phyloP scores from a whole-genome alignment of 2,113 vertebrate genomes.

The Micronycteris hirsuta region DNA sequence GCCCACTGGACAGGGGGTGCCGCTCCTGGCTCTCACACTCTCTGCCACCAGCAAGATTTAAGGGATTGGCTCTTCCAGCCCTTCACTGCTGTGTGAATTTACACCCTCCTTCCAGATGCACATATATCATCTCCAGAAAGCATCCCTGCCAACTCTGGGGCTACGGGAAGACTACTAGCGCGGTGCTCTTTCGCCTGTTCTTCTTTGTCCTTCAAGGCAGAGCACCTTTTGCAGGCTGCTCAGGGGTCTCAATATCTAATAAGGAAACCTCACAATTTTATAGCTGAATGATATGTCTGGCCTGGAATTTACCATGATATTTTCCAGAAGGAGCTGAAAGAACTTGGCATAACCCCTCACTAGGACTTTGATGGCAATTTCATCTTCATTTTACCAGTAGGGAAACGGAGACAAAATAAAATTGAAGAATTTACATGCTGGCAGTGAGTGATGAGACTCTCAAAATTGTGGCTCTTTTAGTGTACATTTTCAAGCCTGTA shows the following conservation, averaged over 20 bases:
- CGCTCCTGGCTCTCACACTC: background rate
- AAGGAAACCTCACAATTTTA: background rate
- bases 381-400: background rate
- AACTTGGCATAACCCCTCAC: background rate
- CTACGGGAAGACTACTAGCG: background rate
- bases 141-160: background rate
- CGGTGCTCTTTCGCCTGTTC: background rate
- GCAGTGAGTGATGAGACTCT: background rate
- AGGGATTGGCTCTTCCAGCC: background rate
- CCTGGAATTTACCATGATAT: background rate
- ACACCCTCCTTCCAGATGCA: background rate
- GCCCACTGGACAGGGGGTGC: rapidly evolving
- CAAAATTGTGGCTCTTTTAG: background rate
- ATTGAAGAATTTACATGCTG: background rate
- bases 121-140: background rate
- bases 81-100: background rate
- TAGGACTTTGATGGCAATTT: background rate
- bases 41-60: background rate
- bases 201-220: background rate
- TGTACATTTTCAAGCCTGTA: background rate
- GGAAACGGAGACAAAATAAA: background rate
- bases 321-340: background rate
- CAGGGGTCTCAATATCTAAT: background rate
- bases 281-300: background rate
- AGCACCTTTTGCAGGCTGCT: background rate